Conservation (phyloP, 2,888 invertebrate genomes). For the Trichopoda pennipes region DNA sequence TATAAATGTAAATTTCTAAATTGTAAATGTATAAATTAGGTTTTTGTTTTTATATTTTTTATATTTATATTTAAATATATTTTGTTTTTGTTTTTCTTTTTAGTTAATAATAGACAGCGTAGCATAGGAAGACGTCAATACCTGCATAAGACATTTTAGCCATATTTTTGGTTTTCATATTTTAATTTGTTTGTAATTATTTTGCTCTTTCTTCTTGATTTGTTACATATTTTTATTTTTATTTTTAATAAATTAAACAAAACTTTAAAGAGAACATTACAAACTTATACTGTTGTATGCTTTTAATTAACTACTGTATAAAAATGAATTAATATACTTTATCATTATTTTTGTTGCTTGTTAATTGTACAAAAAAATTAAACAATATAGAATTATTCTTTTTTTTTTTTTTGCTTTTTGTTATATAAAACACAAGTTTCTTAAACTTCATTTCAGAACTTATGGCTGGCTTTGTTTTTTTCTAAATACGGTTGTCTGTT, state of each 20-base stretch:
- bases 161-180: constrained; percentile 74
- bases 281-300: constrained; percentile 24
- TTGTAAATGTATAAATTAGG: constrained; percentile 77
- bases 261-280: constrained; percentile 60
- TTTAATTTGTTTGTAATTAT: constrained; percentile 56
- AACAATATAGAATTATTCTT: constrained; percentile 26
- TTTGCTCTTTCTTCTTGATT: constrained; percentile 46
- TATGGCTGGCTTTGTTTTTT: constrained; percentile 62
- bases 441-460: background rate
- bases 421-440: background rate
- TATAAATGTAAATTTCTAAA: constrained; percentile 74
- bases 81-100: constrained; percentile 71
- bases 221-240: constrained; percentile 35
- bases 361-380: constrained; percentile 18
- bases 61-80: constrained; percentile 71
- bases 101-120: constrained; percentile 82
- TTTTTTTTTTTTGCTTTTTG: too few species aligned
- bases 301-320: constrained; percentile 27
- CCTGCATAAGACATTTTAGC: constrained; percentile 82
- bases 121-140: constrained; percentile 82
- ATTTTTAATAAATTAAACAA: constrained; percentile 58
- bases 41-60: constrained; percentile 67
- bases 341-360: background rate
- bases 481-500: constrained; percentile 58
- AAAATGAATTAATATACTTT: constrained; percentile 63